Evolutionary conservation across 2,888 invertebrate species (phyloP).

Genomic region (Hydraecia micacea): DNA sequence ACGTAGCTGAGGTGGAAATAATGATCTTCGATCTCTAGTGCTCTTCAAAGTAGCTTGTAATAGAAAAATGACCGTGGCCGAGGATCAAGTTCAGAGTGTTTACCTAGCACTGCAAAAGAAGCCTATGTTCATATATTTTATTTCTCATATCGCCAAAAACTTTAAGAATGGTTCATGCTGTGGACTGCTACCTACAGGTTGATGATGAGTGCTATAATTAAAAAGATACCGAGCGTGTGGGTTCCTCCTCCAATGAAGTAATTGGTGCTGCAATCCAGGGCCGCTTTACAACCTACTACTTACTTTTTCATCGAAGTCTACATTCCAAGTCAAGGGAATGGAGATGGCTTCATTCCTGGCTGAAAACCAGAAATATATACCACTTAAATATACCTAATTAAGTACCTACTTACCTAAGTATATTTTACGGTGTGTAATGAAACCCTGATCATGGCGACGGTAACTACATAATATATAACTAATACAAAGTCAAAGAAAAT

Average conservation of each 20-base stretch:
- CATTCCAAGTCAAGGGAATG: background rate
- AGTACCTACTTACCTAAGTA: background rate
- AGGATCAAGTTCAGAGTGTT: background rate
- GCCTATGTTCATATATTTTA: background rate
- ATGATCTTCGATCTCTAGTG: too few relatives aligned
- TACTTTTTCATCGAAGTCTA: background rate
- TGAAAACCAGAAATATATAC: background rate
- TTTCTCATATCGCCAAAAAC: background rate
- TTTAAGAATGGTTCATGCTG: background rate
- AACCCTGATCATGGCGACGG: background rate
- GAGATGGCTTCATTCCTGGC: background rate
- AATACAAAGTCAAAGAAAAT: constrained; percentile 29
- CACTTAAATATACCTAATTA: background rate
- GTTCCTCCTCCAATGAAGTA: background rate
- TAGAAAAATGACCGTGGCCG: background rate
- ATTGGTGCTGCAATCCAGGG: too few relatives aligned
- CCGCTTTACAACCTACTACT: background rate
- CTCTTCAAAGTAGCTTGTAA: background rate
- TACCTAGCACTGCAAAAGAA: too few relatives aligned
- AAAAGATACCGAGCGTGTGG: background rate
- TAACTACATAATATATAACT: constrained; percentile 15
- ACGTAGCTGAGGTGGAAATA: background rate
- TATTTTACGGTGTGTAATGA: constrained; percentile 2
- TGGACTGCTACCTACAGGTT: too few relatives aligned
- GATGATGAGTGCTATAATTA: background rate